Evolutionary conservation across 2,888 invertebrate species (phyloP).

Genomic region (Notodromas monacha): DNA sequence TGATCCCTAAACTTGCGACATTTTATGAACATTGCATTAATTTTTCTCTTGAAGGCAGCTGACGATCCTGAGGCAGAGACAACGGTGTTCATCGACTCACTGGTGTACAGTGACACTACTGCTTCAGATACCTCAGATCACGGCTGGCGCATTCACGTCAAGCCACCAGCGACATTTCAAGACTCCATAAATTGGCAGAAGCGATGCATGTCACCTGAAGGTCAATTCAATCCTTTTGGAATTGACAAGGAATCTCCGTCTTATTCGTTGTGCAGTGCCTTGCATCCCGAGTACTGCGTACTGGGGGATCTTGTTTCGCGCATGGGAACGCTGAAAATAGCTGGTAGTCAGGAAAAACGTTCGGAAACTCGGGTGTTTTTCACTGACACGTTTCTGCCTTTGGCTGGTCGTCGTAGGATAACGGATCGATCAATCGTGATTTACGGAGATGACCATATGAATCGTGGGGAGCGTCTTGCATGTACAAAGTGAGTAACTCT

Average conservation of each 20-base stretch:
- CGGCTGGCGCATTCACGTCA: conserved; percentile 48
- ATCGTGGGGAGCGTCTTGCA: conserved; percentile 53
- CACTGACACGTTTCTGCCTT: conserved; percentile 37
- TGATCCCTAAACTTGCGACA: too few relatives aligned
- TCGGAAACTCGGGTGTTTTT: conserved; percentile 34
- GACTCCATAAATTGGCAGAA: conserved; percentile 73
- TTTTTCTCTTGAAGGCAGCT: conserved; percentile 24
- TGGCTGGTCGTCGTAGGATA: conserved; percentile 37
- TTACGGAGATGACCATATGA: conserved; percentile 53
- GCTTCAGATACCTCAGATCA: conserved; percentile 16
- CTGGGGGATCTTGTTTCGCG: conserved; percentile 31
- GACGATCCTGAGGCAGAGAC: conserved; percentile 56
- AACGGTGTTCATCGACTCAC: conserved; percentile 39
- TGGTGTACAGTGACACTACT: conserved; percentile 59
- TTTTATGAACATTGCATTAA: neutral
- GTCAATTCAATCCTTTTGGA: conserved; percentile 41
- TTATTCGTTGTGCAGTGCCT: too few relatives aligned
- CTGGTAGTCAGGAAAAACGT: conserved; percentile 33
- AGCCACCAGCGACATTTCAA: conserved; percentile 28
- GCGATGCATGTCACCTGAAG: conserved; percentile 43
- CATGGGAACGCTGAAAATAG: conserved; percentile 33
- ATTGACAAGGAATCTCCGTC: too few relatives aligned
- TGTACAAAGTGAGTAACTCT: conserved; percentile 35
- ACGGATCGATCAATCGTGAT: conserved; percentile 51
- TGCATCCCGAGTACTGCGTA: neutral